A percentile compares a stretch with the other conserved stretches of the same genome.
Conservation (phyloP, 2,113 vertebrate genomes). For the Arvicanthis niloticus region DNA sequence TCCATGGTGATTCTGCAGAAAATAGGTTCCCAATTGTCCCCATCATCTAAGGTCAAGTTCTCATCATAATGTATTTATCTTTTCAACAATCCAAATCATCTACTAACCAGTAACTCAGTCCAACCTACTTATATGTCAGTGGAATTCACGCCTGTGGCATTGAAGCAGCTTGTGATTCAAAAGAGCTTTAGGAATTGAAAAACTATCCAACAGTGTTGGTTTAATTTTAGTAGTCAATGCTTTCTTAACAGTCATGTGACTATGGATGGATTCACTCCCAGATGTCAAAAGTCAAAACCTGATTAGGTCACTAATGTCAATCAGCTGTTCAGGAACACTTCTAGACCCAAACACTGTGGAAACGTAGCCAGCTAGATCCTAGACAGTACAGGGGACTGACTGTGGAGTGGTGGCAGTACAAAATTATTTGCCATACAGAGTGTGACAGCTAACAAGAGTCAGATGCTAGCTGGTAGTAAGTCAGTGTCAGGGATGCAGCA, state of each 20-base stretch:
- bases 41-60: neutral
- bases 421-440: neutral
- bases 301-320: neutral
- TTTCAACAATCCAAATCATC: neutral
- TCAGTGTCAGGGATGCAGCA: neutral
- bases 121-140: neutral
- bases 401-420: neutral
- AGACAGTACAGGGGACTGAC: neutral
- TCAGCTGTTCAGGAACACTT: neutral
- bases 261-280: neutral
- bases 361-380: neutral
- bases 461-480: neutral
- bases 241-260: neutral
- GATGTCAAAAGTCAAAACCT: constrained; percentile 2
- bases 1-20: neutral
- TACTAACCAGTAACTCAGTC: neutral
- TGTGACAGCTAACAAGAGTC: neutral
- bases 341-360: neutral
- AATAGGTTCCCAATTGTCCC: neutral
- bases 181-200: constrained; percentile 32
- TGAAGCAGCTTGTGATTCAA: neutral
- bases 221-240: neutral
- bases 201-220: neutral
- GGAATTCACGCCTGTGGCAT: neutral
- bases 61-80: neutral